Evolutionary conservation across 2,113 vertebrate species (phyloP).

Genomic region (Empidonax alnorum): DNA sequence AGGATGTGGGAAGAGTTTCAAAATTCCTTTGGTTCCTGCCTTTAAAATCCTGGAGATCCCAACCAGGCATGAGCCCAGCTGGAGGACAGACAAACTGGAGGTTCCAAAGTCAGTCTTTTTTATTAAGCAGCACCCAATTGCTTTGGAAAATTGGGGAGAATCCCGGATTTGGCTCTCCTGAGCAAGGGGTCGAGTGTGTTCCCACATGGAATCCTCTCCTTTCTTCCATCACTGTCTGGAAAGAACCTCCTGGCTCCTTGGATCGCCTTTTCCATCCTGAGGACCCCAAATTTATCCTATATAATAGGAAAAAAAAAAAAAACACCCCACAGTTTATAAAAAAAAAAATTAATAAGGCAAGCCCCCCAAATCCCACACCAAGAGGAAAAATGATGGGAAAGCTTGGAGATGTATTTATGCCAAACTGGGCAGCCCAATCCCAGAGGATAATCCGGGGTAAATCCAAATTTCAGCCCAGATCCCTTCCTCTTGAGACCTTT

Average conservation of each 20-base stretch:
- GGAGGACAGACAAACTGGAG: background rate
- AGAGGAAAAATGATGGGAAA: background rate
- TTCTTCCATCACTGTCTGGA: background rate
- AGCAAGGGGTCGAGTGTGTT: rapidly evolving
- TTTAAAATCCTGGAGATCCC: background rate
- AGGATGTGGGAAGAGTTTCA: rapidly evolving
- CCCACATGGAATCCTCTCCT: background rate
- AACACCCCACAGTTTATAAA: background rate
- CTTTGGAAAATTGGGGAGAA: rapidly evolving
- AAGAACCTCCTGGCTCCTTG: background rate
- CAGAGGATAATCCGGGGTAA: background rate
- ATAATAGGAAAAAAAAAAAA: no score
- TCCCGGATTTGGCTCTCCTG: background rate
- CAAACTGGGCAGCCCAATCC: background rate
- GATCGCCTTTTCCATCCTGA: background rate
- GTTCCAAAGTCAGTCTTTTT: background rate
- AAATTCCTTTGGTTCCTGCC: background rate
- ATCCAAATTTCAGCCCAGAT: background rate
- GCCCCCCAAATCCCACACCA: background rate
- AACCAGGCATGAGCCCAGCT: background rate
- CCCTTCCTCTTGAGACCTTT: background rate
- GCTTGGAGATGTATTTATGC: background rate
- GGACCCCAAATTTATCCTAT: background rate
- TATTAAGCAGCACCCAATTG: background rate
- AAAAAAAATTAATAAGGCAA: background rate